Evolutionary conservation across 1,140 invertebrate species (phyloP), one percentile per base, ranked within the genome.

Genomic region (Pachypeltis micranthus): DNA sequence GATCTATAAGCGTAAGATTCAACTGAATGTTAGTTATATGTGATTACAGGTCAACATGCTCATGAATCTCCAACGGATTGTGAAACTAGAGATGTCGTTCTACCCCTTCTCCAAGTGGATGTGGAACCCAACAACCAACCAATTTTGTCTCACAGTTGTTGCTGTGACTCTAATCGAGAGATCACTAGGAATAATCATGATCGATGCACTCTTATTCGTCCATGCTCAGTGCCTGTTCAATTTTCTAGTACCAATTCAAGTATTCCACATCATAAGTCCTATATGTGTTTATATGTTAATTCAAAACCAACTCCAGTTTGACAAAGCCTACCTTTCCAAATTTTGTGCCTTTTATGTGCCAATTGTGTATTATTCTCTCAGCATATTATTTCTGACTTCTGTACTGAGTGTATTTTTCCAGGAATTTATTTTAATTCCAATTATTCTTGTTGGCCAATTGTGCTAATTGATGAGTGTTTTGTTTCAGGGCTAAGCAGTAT

Each of bases 201-300:
- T 12, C 24, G 59, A 19, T 47, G 55, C 23, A 65, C 27, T n/a
- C 56, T 29, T 27, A 24, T 56, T 14, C 27, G 24, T 23, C 44
- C 55, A 12, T 66, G 54, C 56, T 66, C 63, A n/a, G 47, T 28
- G 24, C 28, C 47, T 3, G 57, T 27, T 51, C 23, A 57, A 14
- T 58, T 14, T 19, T 31, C 34, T 26, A 44, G 39, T 23, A 31
- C 56, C 58, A 24, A 25, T 58, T 29, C 24, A 16, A 44, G 55
- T 44, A 63, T 63, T 58, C 62, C 55, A 25, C 44, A 29, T 26
- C 55, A 63, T 25, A 63, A 44, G 39, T 63, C 62, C 26, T 58
- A 58, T 24, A 34, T 56, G 28, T 63, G 62, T 44, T 25, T 63
- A 14, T 63, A 63, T 44, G 26, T 19, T 44, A 21, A 14, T 25